Evolutionary conservation across 2,113 vertebrate genomes (phyloP).

Genomic region (Callocephalon fimbriatum): DNA sequence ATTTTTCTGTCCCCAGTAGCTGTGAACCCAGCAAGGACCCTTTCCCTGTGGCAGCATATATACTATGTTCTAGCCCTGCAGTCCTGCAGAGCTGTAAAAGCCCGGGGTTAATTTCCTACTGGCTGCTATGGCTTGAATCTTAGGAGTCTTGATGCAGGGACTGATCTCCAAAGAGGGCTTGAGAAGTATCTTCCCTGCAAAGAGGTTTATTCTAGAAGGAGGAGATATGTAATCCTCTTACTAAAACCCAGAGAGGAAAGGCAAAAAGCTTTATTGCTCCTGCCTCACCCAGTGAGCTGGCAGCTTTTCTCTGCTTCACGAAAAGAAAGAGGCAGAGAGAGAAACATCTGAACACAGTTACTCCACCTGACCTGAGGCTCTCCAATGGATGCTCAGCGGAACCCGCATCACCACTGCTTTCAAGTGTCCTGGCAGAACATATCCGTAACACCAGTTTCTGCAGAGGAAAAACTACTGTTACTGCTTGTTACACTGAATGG

Average conservation of each 20-base stretch:
- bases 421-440: background rate
- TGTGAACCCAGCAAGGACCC: background rate
- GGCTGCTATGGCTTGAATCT: conserved; percentile 5
- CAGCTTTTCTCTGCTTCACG: background rate
- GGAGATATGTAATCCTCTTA: conserved; percentile 48
- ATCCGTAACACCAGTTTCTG: background rate
- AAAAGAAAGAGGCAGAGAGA: background rate
- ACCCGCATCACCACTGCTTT: background rate
- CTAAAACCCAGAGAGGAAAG: background rate
- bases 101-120: background rate
- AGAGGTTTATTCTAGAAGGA: conserved; percentile 51
- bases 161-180: conserved; percentile 47
- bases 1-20: background rate
- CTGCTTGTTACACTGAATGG: background rate
- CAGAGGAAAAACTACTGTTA: background rate
- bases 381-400: background rate
- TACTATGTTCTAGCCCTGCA: background rate
- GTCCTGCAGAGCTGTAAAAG: background rate
- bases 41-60: background rate
- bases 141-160: background rate
- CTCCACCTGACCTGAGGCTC: background rate
- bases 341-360: background rate
- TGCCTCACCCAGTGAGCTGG: background rate
- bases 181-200: conserved; percentile 43
- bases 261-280: conserved; percentile 2